Percentiles rank a stretch among this genome's conserved stretches.
These are phyloP conservation scores for Drosophila vallismaia DNA, from an alignment of 2,888 invertebrate genomes.

Conservation along the genomic window DNA sequence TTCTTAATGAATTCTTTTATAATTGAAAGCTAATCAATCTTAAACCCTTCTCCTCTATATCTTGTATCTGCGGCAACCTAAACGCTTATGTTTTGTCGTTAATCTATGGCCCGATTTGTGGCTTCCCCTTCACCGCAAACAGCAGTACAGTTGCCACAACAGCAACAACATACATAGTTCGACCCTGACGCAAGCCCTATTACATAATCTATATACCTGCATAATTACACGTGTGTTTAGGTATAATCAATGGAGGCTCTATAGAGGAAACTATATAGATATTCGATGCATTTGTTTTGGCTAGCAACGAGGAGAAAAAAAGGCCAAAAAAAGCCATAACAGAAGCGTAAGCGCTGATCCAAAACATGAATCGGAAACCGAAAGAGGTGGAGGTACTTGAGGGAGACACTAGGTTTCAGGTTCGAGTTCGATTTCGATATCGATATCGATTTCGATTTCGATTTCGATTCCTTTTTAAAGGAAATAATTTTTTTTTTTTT, in stretches of 20 bases:
- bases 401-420: no score
- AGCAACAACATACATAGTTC: neutral
- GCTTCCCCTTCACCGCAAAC: neutral
- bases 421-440: no score
- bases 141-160: conserved; percentile 22
- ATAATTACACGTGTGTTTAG: conserved; percentile 4
- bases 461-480: no score
- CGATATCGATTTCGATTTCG: no score
- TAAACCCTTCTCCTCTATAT: neutral
- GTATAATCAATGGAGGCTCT: conserved; percentile 23
- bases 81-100: neutral
- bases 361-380: conserved; percentile 4
- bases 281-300: conserved; percentile 57
- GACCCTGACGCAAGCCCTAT: neutral
- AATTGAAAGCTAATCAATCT: no score
- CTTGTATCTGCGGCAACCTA: neutral
- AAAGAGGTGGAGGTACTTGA: neutral
- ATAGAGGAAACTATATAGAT: conserved; percentile 13
- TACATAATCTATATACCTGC: neutral
- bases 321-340: conserved; percentile 23
- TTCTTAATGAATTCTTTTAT: no score
- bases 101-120: neutral
- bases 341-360: conserved; percentile 15
- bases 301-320: conserved; percentile 54
- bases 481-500: neutral